Percentiles rank a stretch among this genome's conserved stretches.
Conservation (phyloP, 2,113 vertebrate species). For the Boulengerochromis microlepis region DNA sequence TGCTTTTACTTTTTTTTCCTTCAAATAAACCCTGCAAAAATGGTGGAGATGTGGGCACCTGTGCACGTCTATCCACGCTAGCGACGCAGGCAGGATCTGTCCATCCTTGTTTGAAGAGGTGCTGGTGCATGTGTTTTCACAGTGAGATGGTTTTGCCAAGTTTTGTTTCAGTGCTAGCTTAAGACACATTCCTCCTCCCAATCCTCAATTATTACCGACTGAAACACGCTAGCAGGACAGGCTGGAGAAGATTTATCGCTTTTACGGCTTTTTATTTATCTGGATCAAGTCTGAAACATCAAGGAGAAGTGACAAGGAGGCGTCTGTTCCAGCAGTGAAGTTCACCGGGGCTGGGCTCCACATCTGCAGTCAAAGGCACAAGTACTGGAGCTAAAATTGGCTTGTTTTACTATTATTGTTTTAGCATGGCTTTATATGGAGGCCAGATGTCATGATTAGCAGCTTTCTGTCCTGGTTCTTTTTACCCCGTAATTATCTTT, state of each 20-base stretch:
- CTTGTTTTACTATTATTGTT: slow-evolving; percentile 62
- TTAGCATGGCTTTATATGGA: slow-evolving; percentile 53
- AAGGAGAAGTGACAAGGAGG: slow-evolving; percentile 27
- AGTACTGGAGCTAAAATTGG: slow-evolving; percentile 47
- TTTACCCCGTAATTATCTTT: slow-evolving; percentile 55
- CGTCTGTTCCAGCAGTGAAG: neutral
- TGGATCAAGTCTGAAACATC: slow-evolving; percentile 15
- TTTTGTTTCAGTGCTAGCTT: slow-evolving; percentile 7
- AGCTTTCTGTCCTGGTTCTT: slow-evolving; percentile 54
- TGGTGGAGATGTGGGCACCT: neutral
- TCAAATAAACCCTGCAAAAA: neutral
- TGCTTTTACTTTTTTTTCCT: neutral
- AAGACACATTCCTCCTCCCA: neutral
- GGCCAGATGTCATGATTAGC: slow-evolving; percentile 62
- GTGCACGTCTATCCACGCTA: neutral
- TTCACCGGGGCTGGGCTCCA: slow-evolving; percentile 18
- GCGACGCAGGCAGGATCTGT: neutral
- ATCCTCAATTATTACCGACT: neutral
- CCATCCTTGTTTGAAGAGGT: neutral
- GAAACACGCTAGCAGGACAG: neutral
- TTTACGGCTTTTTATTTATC: slow-evolving; percentile 32
- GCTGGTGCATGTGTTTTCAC: slow-evolving; percentile 46
- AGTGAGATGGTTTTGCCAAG: slow-evolving; percentile 45
- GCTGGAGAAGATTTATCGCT: slow-evolving; percentile 11
- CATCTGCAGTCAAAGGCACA: slow-evolving; percentile 46